A percentile compares a stretch with the other conserved stretches of the same genome.
phyloP scores from a whole-genome alignment of 2,113 vertebrate species.

The Passer domesticus region DNA sequence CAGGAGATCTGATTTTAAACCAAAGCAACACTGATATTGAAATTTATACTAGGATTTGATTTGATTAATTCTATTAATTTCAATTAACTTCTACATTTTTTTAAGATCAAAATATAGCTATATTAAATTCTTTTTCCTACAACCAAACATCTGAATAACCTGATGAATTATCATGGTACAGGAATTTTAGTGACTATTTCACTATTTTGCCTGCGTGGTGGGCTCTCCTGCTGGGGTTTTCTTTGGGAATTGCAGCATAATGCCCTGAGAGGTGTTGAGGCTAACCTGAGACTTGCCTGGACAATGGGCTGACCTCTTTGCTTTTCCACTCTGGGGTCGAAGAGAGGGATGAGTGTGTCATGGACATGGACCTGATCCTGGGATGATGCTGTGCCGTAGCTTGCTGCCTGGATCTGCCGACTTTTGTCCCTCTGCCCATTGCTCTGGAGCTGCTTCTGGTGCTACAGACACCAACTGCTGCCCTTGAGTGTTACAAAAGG shows the following conservation, averaged over 20 bases:
- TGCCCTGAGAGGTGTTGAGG: not conserved
- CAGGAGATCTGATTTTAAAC: not conserved
- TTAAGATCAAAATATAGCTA: constrained; percentile 15
- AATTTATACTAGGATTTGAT: not conserved
- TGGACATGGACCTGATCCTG: too few relatives aligned
- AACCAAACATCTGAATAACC: constrained; percentile 46
- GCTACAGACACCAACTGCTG: not conserved
- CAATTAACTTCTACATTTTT: not conserved
- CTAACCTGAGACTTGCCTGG: not conserved
- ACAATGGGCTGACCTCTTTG: not conserved
- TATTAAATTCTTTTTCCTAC: constrained; percentile 6
- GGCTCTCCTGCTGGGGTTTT: not conserved
- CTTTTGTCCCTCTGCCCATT: too few relatives aligned
- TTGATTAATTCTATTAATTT: not conserved
- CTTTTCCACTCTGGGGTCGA: not conserved
- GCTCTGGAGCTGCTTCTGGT: too few relatives aligned
- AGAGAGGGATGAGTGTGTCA: not conserved
- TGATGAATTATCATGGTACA: constrained; percentile 44
- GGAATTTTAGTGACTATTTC: constrained; percentile 39
- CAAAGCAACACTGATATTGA: not conserved
- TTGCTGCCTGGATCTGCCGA: too few relatives aligned
- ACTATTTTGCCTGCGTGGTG: not conserved
- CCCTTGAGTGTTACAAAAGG: not conserved
- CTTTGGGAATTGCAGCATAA: not conserved
- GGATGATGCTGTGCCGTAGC: not conserved